These are phyloP conservation scores for Gadopsis bispinosus DNA, from an alignment of 2,797 vertebrate species.

Conservation along the genomic window DNA sequence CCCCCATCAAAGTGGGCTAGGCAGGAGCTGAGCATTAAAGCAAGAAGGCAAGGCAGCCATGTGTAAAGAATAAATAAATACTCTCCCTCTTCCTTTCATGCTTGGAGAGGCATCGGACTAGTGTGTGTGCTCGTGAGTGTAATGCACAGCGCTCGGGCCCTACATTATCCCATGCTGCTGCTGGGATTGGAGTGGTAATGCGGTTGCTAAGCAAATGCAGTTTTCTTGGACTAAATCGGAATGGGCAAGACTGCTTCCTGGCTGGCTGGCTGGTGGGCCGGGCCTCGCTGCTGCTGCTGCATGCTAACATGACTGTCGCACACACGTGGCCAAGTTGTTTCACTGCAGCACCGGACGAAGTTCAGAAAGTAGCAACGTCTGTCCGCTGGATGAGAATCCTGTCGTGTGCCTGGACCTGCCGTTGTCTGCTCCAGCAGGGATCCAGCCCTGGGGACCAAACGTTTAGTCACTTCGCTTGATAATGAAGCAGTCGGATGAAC, in stretches of 20 bases:
- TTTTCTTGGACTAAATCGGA: slow-evolving; percentile 78
- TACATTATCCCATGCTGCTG: slow-evolving; percentile 75
- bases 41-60: slow-evolving; percentile 52
- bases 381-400: not conserved
- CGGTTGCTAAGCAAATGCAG: slow-evolving; percentile 84
- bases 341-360: slow-evolving; percentile 8
- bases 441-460: not conserved
- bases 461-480: not conserved
- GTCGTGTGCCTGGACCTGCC: not conserved
- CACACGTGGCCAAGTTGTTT: slow-evolving; percentile 14
- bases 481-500: not conserved
- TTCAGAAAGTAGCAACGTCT: not conserved
- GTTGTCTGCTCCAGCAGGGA: not conserved
- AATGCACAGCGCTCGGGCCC: slow-evolving; percentile 65
- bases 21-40: slow-evolving; percentile 62
- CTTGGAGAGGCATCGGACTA: slow-evolving; percentile 64
- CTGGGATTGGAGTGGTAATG: slow-evolving; percentile 81
- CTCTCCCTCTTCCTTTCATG: slow-evolving; percentile 68
- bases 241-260: slow-evolving; percentile 73
- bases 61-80: slow-evolving; percentile 43
- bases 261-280: slow-evolving; percentile 67
- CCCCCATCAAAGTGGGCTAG: slow-evolving; percentile 32
- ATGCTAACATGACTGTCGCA: slow-evolving; percentile 45
- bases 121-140: slow-evolving; percentile 43
- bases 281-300: slow-evolving; percentile 33